Base-by-base conservation (phyloP, 2,797 vertebrate species). In the Rhynchotus rufescens region DNA sequence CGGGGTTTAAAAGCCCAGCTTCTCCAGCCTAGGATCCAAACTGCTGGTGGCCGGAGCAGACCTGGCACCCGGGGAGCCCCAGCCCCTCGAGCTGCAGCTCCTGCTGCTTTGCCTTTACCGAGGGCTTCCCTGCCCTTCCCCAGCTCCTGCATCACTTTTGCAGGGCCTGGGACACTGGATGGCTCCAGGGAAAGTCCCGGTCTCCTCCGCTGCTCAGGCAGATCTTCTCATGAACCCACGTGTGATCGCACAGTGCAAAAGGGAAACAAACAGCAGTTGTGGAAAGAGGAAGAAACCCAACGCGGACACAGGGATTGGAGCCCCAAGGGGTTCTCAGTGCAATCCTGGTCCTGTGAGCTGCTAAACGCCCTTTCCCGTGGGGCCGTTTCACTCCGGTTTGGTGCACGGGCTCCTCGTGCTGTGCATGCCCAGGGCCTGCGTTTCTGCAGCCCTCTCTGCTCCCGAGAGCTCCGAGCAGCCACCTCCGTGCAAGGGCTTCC, bases 91-190 rank as follows among this genome's bases (percentile, higher is more conserved):
- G 12, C 15, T 56, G 40, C 36, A 6, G 28, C 30, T 42, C 47
- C 21, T 25, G 25, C 36, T 79, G 34, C 68, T 69, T 57, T n/a
- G 52, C 65, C 75, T 79, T 59, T 13, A 22, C 20, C 8, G 6
- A 20, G 26, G 0, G 1, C 6, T 8, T 59, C 2, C 0, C 23
- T 47, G 14, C 8, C 30, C n/a, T 49, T 34, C 21, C 30, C 38
- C 0, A 0, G 21, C 12, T 60, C 51, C 25, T 30, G 28, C 52
- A 30, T 10, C 28, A 3, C 15, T 28, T 49, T 59, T 28, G 19
- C 17, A n/a, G 44, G 49, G 20, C 82, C 4, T 1, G 8, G 5
- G 25, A n/a, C 32, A 28, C 3, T 0, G 36, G 6, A 21, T 5
- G 45, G 9, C 10, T 77, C 28, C 0, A 0, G 36, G 25, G 59